These are phyloP conservation scores for Notothenia coriiceps DNA, from an alignment of 2,113 vertebrate species.

Conservation along the genomic window DNA sequence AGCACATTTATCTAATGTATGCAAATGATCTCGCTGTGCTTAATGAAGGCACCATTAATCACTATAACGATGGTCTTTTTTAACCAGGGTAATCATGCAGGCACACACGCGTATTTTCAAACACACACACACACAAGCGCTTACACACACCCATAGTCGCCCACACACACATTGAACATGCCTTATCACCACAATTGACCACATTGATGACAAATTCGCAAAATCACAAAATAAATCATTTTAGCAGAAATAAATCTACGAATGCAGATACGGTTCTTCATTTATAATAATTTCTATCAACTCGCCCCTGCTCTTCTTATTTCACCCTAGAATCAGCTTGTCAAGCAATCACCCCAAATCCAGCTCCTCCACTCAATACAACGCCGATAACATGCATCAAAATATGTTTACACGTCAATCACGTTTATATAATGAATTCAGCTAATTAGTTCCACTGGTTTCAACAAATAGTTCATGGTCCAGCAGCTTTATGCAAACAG, in stretches of 20 bases:
- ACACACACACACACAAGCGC: constrained; percentile 10
- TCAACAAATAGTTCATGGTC: constrained; percentile 54
- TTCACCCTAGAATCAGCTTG: background rate
- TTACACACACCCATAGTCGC: constrained; percentile 38
- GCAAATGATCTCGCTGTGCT: constrained; percentile 84
- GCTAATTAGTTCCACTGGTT: constrained; percentile 64
- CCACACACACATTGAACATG: constrained; percentile 31
- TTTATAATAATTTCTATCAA: no score
- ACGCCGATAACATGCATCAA: constrained; percentile 26
- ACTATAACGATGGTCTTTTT: constrained; percentile 84
- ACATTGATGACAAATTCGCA: constrained; percentile 30
- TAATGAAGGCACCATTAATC: constrained; percentile 88
- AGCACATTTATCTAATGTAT: constrained; percentile 84
- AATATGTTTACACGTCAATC: constrained; percentile 42
- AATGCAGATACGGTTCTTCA: background rate
- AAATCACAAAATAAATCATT: constrained; percentile 33
- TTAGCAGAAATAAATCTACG: constrained; percentile 20
- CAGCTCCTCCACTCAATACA: constrained; percentile 6
- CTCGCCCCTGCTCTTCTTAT: no score
- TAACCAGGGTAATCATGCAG: constrained; percentile 81
- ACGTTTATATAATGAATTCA: constrained; percentile 53
- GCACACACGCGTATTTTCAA: constrained; percentile 27
- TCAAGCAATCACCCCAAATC: constrained; percentile 29
- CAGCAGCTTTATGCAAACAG: constrained; percentile 67
- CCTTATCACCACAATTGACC: constrained; percentile 43